phyloP scores from a whole-genome alignment of 2,888 invertebrate genomes.

The Artemia sinica region DNA sequence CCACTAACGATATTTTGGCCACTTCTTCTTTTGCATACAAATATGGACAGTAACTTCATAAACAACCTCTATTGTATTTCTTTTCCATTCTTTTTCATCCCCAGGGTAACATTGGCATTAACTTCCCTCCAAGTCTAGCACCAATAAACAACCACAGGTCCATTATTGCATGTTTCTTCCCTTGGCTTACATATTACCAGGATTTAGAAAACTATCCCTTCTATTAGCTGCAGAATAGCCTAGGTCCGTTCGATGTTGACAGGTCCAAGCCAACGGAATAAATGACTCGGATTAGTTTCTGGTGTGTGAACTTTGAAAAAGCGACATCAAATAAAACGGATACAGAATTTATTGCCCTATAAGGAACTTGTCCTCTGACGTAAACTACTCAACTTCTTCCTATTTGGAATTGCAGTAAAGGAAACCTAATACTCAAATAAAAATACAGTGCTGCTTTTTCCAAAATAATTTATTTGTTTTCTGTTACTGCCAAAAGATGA shows the following conservation, averaged over 20 bases:
- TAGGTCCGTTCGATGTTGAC: constrained; percentile 10
- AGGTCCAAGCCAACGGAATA: constrained; percentile 1
- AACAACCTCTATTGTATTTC: no score
- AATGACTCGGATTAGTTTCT: constrained; percentile 9
- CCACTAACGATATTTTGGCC: no score
- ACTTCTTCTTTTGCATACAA: no score
- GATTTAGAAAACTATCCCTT: constrained; percentile 11
- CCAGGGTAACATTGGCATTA: no score
- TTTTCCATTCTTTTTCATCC: no score
- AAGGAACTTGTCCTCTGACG: constrained; percentile 10
- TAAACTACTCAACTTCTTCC: no score
- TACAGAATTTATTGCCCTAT: constrained; percentile 7
- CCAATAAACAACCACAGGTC: constrained; percentile 1
- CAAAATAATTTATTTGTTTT: no score
- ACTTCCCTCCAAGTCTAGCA: neutral
- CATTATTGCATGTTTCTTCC: constrained; percentile 11
- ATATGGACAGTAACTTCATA: no score
- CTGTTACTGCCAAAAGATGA: no score
- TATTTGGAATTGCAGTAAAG: no score
- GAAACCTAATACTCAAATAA: no score
- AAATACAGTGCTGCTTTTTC: no score
- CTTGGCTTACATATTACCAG: constrained; percentile 6
- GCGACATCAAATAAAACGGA: constrained; percentile 13
- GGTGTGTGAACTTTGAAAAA: constrained; percentile 11
- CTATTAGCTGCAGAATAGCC: constrained; percentile 11